Percentiles rank a stretch among this genome's conserved stretches.
phyloP scores from a whole-genome alignment of 2,797 vertebrate species.

The Serranus cabrilla region DNA sequence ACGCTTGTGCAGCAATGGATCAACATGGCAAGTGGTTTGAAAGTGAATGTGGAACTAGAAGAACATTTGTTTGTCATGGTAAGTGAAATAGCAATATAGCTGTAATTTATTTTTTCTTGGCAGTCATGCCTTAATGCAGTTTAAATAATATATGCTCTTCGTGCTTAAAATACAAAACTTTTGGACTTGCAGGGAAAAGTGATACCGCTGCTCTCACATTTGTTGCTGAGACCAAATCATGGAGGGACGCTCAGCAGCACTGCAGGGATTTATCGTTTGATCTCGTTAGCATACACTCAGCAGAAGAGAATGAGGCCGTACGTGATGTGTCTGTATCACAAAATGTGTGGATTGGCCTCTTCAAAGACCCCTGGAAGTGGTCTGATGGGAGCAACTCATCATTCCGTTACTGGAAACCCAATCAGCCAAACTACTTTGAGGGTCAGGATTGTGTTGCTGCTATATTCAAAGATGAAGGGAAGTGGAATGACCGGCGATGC shows the following conservation, averaged over 20 bases:
- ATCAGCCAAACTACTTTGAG: slow-evolving; percentile 21
- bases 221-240: slow-evolving; percentile 61
- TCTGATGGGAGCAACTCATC: slow-evolving; percentile 76
- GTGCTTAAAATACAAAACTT: slow-evolving; percentile 6
- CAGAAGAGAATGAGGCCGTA: slow-evolving; percentile 63
- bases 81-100: slow-evolving; percentile 35
- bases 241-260: slow-evolving; percentile 70
- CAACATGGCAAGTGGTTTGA: slow-evolving; percentile 69
- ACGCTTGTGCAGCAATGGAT: slow-evolving; percentile 73
- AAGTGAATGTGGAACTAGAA: slow-evolving; percentile 52
- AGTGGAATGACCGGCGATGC: slow-evolving; percentile 73
- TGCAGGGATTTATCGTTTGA: slow-evolving; percentile 70
- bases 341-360: slow-evolving; percentile 79
- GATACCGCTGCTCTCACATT: slow-evolving; percentile 36
- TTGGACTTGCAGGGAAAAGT: slow-evolving; percentile 41
- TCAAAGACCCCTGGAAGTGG: slow-evolving; percentile 81
- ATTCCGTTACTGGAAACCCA: slow-evolving; percentile 71
- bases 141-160: neutral
- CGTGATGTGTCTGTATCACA: slow-evolving; percentile 26
- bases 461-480: slow-evolving; percentile 43
- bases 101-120: neutral
- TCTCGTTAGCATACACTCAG: slow-evolving; percentile 68
- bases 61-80: slow-evolving; percentile 73
- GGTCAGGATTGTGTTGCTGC: slow-evolving; percentile 58
- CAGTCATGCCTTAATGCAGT: neutral